Percentiles rank a stretch among this genome's conserved stretches.
Evolutionary conservation across 1,140 invertebrate species (phyloP).

Genomic region (Lepidurus apus): DNA sequence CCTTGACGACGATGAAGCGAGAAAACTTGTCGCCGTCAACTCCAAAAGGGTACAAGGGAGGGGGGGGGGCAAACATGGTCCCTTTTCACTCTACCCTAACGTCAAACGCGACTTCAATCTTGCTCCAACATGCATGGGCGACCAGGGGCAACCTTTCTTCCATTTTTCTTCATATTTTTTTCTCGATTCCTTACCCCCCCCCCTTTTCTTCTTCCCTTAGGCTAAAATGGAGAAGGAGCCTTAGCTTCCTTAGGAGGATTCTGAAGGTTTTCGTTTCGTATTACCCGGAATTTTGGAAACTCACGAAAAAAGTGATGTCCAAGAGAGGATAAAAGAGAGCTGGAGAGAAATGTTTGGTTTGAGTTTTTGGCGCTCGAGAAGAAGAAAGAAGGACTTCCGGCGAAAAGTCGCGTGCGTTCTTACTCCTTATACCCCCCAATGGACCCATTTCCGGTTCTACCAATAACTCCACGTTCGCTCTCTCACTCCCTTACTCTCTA

Average conservation of each 20-base stretch:
- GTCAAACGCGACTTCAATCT: background rate
- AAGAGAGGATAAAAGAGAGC: background rate
- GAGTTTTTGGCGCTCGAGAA: background rate
- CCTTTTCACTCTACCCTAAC: background rate
- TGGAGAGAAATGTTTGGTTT: background rate
- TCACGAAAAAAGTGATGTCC: background rate
- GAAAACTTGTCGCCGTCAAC: constrained; percentile 18
- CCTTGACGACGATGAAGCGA: constrained; percentile 20
- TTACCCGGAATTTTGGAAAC: no score
- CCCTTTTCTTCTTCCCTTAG: background rate
- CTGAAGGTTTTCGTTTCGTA: no score
- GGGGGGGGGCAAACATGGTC: background rate
- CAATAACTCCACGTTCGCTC: background rate
- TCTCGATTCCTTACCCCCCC: background rate
- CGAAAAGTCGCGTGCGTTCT: background rate
- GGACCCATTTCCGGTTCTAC: background rate
- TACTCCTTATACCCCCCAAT: background rate
- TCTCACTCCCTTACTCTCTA: background rate
- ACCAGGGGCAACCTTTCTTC: background rate
- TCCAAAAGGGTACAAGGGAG: background rate
- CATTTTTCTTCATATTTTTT: no score
- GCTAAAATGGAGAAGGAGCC: no score
- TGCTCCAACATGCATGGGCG: background rate
- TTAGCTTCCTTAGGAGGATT: no score
- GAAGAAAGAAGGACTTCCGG: background rate